Evolutionary conservation across 2,113 vertebrate genomes (phyloP).

Genomic region (Paraplagusia blochii): DNA sequence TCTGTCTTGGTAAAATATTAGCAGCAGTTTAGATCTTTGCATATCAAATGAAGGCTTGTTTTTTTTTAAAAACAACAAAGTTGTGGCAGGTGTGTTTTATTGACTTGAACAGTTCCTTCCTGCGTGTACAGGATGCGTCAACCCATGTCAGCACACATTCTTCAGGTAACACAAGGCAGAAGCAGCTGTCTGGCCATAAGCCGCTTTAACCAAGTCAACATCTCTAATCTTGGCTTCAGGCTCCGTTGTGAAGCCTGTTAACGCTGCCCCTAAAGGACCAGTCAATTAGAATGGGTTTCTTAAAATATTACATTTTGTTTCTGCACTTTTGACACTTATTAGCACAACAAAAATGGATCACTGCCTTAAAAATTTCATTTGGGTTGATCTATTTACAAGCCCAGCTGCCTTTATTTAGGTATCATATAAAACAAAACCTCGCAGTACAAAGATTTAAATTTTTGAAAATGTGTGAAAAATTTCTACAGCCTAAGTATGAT

Average conservation of each 20-base stretch:
- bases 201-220: constrained; percentile 56
- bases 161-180: constrained; percentile 38
- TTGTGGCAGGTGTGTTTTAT: not conserved
- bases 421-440: too few species aligned
- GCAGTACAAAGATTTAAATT: too few species aligned
- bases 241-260: constrained; percentile 15
- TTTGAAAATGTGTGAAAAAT: too few species aligned
- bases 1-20: too few species aligned
- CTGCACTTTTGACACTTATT: too few species aligned
- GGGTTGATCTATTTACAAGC: too few species aligned
- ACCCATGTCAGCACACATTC: constrained; percentile 13
- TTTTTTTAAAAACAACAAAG: not conserved
- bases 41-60: not conserved
- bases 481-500: too few species aligned
- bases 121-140: not conserved
- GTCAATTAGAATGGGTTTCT: not conserved
- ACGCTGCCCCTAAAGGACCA: not conserved
- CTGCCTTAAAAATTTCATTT: too few species aligned
- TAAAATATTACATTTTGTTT: not conserved
- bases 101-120: not conserved
- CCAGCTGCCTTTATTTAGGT: too few species aligned
- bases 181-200: constrained; percentile 56
- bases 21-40: not conserved
- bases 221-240: constrained; percentile 55
- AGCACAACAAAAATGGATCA: too few species aligned